These are phyloP conservation scores for Ophion obscuratus DNA, from an alignment of 2,888 invertebrate species.

Conservation along the genomic window DNA sequence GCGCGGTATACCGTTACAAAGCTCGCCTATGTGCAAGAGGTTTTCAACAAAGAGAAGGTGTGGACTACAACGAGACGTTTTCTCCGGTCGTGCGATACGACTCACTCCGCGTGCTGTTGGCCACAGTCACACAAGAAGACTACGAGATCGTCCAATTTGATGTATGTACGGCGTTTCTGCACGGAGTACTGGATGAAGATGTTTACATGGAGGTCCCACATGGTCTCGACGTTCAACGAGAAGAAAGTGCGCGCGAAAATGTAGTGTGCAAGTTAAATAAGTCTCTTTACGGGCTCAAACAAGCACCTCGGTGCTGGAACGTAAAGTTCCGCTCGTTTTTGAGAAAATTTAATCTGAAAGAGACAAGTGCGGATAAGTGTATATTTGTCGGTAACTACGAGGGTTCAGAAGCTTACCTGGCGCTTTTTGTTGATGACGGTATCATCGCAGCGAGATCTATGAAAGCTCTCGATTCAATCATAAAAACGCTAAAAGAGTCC, in stretches of 20 bases:
- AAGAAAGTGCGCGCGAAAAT: constrained; percentile 56
- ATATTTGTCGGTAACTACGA: too few relatives aligned
- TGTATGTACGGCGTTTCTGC: constrained; percentile 17
- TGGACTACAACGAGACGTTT: constrained; percentile 45
- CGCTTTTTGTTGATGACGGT: constrained; percentile 7
- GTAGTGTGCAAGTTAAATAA: constrained; percentile 72
- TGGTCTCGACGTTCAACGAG: background rate
- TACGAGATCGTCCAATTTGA: constrained; percentile 33
- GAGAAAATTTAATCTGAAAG: too few relatives aligned
- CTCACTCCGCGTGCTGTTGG: background rate
- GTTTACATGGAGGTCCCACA: background rate
- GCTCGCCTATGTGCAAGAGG: constrained; percentile 54
- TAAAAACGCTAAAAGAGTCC: constrained; percentile 48
- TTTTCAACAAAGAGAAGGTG: constrained; percentile 26
- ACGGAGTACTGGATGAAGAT: constrained; percentile 39
- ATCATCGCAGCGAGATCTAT: constrained; percentile 24
- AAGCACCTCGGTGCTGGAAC: constrained; percentile 64
- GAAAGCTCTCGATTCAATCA: background rate
- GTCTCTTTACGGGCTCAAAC: constrained; percentile 78
- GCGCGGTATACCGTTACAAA: constrained; percentile 6
- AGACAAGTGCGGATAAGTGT: too few relatives aligned
- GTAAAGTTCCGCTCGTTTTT: background rate
- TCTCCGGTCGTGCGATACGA: background rate
- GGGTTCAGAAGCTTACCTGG: too few relatives aligned
- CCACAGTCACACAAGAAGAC: constrained; percentile 11